phyloP scores from a whole-genome alignment of 2,797 vertebrate genomes.

The Chelmon rostratus region DNA sequence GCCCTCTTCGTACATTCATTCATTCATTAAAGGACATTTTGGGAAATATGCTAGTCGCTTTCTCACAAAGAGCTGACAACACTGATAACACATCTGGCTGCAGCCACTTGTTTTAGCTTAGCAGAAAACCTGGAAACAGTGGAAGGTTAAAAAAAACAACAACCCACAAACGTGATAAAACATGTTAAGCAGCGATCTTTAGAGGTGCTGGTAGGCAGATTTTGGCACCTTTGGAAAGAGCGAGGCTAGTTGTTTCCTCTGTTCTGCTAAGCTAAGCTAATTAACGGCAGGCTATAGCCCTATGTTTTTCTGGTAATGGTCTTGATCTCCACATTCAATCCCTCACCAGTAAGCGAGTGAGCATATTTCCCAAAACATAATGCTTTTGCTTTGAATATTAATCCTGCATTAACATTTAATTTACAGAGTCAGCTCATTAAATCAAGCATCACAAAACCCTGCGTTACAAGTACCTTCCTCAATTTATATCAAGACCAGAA shows the following conservation, averaged over 20 bases:
- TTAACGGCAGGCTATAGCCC: neutral
- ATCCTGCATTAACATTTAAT: neutral
- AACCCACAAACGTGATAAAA: neutral
- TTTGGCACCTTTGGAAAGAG: neutral
- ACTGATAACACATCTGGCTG: no score
- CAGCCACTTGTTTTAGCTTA: neutral
- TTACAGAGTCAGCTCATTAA: neutral
- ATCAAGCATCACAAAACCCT: neutral
- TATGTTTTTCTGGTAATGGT: neutral
- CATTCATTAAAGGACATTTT: neutral
- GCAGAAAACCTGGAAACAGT: neutral
- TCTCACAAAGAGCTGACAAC: no score
- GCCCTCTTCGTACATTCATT: no score
- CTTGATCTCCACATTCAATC: neutral
- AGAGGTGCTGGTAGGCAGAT: neutral
- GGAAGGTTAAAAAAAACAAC: no score
- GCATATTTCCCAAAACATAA: neutral
- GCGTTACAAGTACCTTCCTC: neutral
- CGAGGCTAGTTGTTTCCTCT: neutral
- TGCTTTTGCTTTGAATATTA: neutral
- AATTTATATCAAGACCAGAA: neutral
- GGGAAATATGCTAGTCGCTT: conserved; percentile 2
- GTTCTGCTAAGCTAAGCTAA: neutral
- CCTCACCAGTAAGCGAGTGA: neutral
- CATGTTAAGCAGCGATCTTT: neutral